Evolutionary conservation across 2,113 vertebrate genomes (phyloP), one percentile per base, ranked within the genome.

Genomic region (Zapornia atra): DNA sequence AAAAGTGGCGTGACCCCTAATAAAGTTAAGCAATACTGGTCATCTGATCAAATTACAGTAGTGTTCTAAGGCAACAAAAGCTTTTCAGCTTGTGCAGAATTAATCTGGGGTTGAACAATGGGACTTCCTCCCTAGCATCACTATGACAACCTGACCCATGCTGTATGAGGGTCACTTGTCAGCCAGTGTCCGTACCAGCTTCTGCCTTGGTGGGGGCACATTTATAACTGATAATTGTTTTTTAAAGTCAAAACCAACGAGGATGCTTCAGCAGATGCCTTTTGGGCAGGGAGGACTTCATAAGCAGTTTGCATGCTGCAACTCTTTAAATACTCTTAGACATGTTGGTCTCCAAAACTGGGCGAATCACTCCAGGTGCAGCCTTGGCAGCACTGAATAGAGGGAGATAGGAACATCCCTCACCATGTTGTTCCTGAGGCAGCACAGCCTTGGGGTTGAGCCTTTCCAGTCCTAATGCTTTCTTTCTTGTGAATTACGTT

Each of bases 121-220:
- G 34, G 38, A 42, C 24, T 88, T 38, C 26, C 26, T 82, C 29
- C 34, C 38, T 33, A 5, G 10, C 0, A 0, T 36, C n/a, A 5
- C 36, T 44, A 16, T 36, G 40, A 9, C 15, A 57, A 18, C 51
- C n/a, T 48, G 64, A 17, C 20, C 70, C 15, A 1, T 15, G 26
- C 24, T 38, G 18, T 38, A 2, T 2, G 21, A 29, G 40, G 33
- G 26, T 2, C 15, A 1, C 29, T 72, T 78, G 36, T 22, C 86
- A 56, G 0, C 36, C 4, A 0, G 3, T 11, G 7, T 36, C 54
- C 16, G 1, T 17, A 15, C 51, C 60, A 16, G 5, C 56, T 82
- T 44, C 54, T 86, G 34, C 66, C 19, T 79, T 63, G 31, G 9
- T 72, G n/a, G 66, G 29, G 33, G 38, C 60, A 77, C 40, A 5